Conservation (phyloP, 2,888 invertebrate genomes). For the Cerastoderma edule region DNA sequence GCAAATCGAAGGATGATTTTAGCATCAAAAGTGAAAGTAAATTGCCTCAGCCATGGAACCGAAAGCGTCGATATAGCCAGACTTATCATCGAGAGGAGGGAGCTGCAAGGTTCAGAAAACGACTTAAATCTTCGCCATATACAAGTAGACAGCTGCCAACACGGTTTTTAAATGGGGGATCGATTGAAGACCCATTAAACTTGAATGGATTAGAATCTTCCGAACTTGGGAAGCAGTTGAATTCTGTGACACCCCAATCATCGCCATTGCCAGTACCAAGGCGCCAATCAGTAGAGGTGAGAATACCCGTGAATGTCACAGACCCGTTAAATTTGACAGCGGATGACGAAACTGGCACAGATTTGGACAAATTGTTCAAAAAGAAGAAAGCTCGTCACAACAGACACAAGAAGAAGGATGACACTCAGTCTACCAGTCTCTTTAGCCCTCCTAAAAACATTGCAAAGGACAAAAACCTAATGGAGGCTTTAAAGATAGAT, state of each 20-base stretch:
- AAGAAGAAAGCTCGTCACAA: conserved; percentile 69
- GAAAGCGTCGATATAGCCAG: conserved; percentile 58
- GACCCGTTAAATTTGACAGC: conserved; percentile 93
- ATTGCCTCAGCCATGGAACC: conserved; percentile 54
- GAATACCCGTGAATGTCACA: conserved; percentile 95
- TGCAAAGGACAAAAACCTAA: conserved; percentile 67
- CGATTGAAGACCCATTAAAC: conserved; percentile 97
- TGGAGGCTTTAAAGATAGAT: conserved; percentile 72
- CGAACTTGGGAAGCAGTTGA: conserved; percentile 84
- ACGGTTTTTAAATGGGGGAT: conserved; percentile 96
- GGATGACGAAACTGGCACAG: conserved; percentile 78
- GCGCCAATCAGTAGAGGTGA: conserved; percentile 91
- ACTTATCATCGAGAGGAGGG: conserved; percentile 47
- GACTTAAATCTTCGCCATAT: conserved; percentile 58
- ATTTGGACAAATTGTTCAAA: conserved; percentile 56
- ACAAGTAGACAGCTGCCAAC: conserved; percentile 91
- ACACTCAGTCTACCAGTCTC: conserved; percentile 21
- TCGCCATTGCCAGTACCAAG: conserved; percentile 95
- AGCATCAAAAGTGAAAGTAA: conserved; percentile 40
- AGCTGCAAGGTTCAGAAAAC: conserved; percentile 44
- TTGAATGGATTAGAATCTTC: conserved; percentile 91
- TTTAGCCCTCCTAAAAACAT: conserved; percentile 50
- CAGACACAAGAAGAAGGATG: conserved; percentile 63
- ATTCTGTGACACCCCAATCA: conserved; percentile 95
- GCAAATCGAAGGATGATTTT: conserved; percentile 47